Evolutionary conservation across 2,113 vertebrate genomes (phyloP).

Genomic region (Oryzias curvinotus): DNA sequence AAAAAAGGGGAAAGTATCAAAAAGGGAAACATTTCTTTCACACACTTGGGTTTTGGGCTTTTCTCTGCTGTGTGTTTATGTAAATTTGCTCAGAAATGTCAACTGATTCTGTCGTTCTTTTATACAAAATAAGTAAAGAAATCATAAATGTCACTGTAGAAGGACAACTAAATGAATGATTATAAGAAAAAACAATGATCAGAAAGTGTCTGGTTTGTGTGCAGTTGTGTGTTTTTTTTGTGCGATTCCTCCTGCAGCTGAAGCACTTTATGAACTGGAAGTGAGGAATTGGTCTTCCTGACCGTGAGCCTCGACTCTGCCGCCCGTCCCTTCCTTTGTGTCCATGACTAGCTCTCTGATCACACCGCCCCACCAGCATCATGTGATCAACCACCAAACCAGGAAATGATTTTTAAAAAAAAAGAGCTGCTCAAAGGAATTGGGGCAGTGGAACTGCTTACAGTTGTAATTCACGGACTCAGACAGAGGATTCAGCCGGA

Average conservation of each 20-base stretch:
- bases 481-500: too few relatives aligned
- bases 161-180: too few relatives aligned
- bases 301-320: not conserved
- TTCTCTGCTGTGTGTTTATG: too few relatives aligned
- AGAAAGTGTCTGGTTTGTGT: not conserved
- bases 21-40: not conserved
- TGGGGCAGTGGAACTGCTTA: not conserved
- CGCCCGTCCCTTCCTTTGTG: constrained; percentile 15
- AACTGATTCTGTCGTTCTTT: too few relatives aligned
- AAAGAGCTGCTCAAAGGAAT: not conserved
- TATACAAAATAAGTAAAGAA: too few relatives aligned
- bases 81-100: too few relatives aligned
- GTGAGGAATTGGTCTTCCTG: constrained; percentile 39
- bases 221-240: not conserved
- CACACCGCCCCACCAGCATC: constrained; percentile 20
- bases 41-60: too few relatives aligned
- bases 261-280: too few relatives aligned
- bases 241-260: not conserved
- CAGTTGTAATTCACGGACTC: too few relatives aligned
- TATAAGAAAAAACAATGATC: too few relatives aligned
- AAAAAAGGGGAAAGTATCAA: not conserved
- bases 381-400: constrained; percentile 24
- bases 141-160: too few relatives aligned
- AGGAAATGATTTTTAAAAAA: constrained; percentile 27
- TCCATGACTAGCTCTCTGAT: not conserved